Evolutionary conservation across 2,113 vertebrate species (phyloP), one percentile per base, ranked within the genome.

Genomic region (Pagrus major): DNA sequence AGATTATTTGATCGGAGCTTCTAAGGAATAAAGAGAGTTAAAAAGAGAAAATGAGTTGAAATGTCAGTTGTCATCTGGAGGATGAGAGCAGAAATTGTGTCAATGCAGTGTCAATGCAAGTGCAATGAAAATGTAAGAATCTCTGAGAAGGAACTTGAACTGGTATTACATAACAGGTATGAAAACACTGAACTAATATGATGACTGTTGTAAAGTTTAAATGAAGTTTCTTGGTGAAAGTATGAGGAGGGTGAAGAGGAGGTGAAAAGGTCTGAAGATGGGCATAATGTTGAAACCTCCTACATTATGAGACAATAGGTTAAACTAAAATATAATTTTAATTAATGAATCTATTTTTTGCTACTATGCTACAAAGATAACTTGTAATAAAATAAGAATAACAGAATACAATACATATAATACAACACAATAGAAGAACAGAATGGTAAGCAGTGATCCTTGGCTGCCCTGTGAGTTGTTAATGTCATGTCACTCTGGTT

Each of bases 401-500:
- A 0, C n/a, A n/a, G n/a, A n/a, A n/a, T n/a, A 29, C 18, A 52
- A 8, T n/a, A 27, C 2, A n/a, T 14, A 11, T 5, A 66, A 9
- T 2, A 21, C 18, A n/a, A n/a, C n/a, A n/a, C n/a, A 21, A 31
- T 27, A 7, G 3, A 15, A 44, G 20, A 5, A 12, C 5, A 11
- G 16, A 35, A 35, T 21, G 7, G 14, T 1, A 3, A 18, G 9
- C 70, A 18, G 44, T 12, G 42, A 59, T 15, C 27, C 1, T 1
- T 41, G 33, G 18, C 58, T 21, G 67, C 6, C 5, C 44, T 18
- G 23, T 5, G 18, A 27, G 60, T 29, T 23, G 37, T 42, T 56
- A 2, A 37, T 20, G 52, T 59, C 2, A 18, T 27, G 66, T 71
- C 23, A 20, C 55, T 46, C 49, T 59, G 27, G 37, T 81, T 76